Evolutionary conservation across 2,113 vertebrate genomes (phyloP), one percentile per base, ranked within the genome.

Genomic region (Leucosticte australis): DNA sequence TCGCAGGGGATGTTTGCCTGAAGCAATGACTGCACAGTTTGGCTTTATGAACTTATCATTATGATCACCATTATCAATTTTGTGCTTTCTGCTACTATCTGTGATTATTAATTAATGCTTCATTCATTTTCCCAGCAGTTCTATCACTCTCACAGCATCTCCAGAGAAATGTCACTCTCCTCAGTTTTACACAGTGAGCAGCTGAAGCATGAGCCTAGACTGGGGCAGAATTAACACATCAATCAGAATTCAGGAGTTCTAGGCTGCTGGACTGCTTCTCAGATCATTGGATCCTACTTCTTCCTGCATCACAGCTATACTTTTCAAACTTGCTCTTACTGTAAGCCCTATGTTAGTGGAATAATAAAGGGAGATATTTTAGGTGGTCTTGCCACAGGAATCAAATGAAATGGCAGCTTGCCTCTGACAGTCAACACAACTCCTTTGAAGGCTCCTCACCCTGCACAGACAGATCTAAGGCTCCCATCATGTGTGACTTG

Each of bases 41-140:
- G 53, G 67, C 74, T 76, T 76, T 69, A 56, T 73, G 76, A 75
- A 69, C 52, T 94, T 57, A 85, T 16, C 26, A 37, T 75, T 49
- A 67, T 15, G 47, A 88, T 83, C 56, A 37, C 35, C 37, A 27
- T 56, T 78, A 90, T 59, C 62, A 83, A 16, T 73, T 90, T 53
- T 63, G 70, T 59, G 35, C 52, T 60, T 92, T 83, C 55, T 50
- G 27, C 77, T 67, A 41, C 81, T 86, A 91, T 46, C 42, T 2
- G 1, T 69, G 55, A 93, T 93, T 88, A 94, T 76, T 90, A 94
- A 95, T 90, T 91, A 90, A 95, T 59, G 59, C 63, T 89, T 86
- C 50, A 49, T 63, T 78, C 17, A 44, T 91, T 90, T 88, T 78
- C 88, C 73, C 83, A 90, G 56, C 71, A 81, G 73, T 60, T 90